Evolutionary conservation across 64 coral and sea anemone species (phyloP), one percentile per base, ranked within the genome.

Genomic region (Stylophora pistillata): DNA sequence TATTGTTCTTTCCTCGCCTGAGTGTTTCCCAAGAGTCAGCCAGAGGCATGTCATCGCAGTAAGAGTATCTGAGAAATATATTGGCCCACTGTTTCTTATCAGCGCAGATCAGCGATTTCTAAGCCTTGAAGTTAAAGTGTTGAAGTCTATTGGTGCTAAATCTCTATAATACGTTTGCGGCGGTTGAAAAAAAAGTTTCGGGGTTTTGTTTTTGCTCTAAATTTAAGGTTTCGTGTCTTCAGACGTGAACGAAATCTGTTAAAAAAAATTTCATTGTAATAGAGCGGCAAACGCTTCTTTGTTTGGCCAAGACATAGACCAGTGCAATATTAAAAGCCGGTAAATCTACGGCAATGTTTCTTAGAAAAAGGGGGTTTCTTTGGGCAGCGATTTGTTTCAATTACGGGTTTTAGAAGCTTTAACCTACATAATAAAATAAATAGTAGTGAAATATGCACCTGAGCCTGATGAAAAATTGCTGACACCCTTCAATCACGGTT

Each of bases 391-490:
- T 90, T 78, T 84, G 77, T 89, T 70, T 70, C 86, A 83, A 84
- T 89, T 93, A 89, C 77, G 25, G 77, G 31, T 82, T 95, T 87
- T 58, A 65, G 77, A 85, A 34, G 18, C 64, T 86, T 74, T 82
- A 74, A 82, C 63, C 69, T 81, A 70, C 34, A 58, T 76, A 87
- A 96, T 93, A 87, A 96, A 93, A 96, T 96, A 87, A 92, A 93
- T 89, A 93, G 86, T 75, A 87, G 66, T 75, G 28, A 93, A 78
- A 86, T 81, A 91, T 78, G 63, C 71, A 93, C 83, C 81, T 87
- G 89, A 85, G 66, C 15, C 59, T 29, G 65, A 72, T 89, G 72
- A 79, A 89, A 79, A 91, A 65, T 68, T 58, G 28, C 86, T 96
- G 91, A 77, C 94, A 92, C 87, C 91, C 85, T 64, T 34, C 74